A percentile compares a stretch with the other conserved stretches of the same genome.
Evolutionary conservation across 2,113 vertebrate genomes (phyloP).

Genomic region (Sula dactylatra): DNA sequence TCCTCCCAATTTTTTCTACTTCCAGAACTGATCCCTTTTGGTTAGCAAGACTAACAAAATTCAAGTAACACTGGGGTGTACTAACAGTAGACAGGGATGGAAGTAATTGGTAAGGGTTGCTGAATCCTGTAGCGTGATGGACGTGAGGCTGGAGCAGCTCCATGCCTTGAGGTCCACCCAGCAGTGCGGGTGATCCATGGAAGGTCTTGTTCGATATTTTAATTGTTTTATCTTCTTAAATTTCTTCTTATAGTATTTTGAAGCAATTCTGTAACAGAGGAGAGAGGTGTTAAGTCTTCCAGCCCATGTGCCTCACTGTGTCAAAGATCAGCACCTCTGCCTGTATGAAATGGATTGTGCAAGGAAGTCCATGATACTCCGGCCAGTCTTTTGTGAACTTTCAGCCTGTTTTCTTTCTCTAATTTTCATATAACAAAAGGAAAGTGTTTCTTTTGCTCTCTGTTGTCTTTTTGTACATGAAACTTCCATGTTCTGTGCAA

Average conservation of each 20-base stretch:
- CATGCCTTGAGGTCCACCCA: not conserved
- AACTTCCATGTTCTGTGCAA: fast-evolving
- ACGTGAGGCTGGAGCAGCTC: not conserved
- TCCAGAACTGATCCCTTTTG: not conserved
- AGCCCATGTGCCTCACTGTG: too few relatives aligned
- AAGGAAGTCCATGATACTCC: not conserved
- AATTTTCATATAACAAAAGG: fast-evolving
- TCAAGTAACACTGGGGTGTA: not conserved
- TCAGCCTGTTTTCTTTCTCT: not conserved
- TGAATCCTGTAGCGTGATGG: fast-evolving
- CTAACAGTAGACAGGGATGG: not conserved
- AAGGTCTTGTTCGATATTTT: not conserved
- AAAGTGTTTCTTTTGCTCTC: not conserved
- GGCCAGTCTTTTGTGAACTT: not conserved
- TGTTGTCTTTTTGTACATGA: not conserved
- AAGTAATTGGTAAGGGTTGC: not conserved
- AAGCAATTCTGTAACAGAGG: not conserved
- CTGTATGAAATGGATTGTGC: not conserved
- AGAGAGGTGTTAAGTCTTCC: not conserved
- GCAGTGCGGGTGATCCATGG: not conserved
- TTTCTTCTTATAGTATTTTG: not conserved
- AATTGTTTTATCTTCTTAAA: not conserved
- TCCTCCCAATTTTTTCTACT: not conserved
- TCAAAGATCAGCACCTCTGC: not conserved
- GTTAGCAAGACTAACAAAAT: not conserved